Evolutionary conservation across 2,888 invertebrate species (phyloP), one percentile per base, ranked within the genome.

Genomic region (Clostera curtula): DNA sequence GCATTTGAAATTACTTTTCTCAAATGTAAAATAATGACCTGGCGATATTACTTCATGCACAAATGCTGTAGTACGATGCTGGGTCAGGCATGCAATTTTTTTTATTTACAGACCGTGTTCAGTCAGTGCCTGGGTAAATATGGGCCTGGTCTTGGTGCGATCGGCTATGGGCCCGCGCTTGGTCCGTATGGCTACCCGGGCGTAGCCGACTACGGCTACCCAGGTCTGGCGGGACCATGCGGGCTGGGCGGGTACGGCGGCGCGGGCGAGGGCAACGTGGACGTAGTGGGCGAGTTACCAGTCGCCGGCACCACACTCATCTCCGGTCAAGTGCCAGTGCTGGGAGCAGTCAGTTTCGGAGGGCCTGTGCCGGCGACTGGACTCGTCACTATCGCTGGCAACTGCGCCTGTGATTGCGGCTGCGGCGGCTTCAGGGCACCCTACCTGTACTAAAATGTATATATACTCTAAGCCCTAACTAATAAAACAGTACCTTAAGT

Each of bases 351-450:
- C 4, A 15, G 15, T 4, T 15, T 15, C 15, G 6, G 15, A 4
- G 15, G 15, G 4, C 6, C 6, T 5, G 15, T 15, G 6, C 15
- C 15, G 6, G 15, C 15, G 4, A 15, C 15, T 15, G 15, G 15
- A 4, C 4, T 15, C 6, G 15, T 15, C 12, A 37, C 54, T 24
- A 52, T 61, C 20, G 25, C 41, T 8, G 56, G 56, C 11, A 40
- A 35, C 35, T 57, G 59, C 30, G 44, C 28, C 10, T 32, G 32
- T 19, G 27, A 24, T 3, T 19, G 19, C n/a, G n/a, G 11, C 11
- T 15, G 4, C 6, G 4, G 6, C 6, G n/a, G n/a, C n/a, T n/a
- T n/a, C n/a, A n/a, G n/a, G n/a, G n/a, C n/a, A n/a, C n/a, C n/a
- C n/a, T n/a, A n/a, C n/a, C n/a, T n/a, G n/a, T n/a, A n/a, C n/a